A percentile compares a stretch with the other conserved stretches of the same genome.
These are phyloP conservation scores for Parapsyche elsis DNA, from an alignment of 1,140 invertebrate species.

Conservation along the genomic window DNA sequence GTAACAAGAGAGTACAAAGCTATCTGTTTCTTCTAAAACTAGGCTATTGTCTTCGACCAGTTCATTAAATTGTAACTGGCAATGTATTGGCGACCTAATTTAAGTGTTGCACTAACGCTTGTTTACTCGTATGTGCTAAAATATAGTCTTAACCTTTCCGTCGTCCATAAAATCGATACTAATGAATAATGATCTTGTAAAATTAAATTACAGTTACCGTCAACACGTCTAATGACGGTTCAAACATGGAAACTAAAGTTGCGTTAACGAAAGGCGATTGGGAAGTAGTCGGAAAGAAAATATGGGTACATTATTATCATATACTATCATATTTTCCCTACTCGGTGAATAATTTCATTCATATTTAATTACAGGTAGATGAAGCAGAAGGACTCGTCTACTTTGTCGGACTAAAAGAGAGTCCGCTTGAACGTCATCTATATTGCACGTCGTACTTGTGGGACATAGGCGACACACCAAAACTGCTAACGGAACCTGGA, in stretches of 20 bases:
- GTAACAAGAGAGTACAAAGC: too few species aligned
- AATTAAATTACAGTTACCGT: conserved; percentile 58
- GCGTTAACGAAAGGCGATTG: conserved; percentile 84
- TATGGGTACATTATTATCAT: conserved; percentile 70
- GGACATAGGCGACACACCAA: conserved; percentile 57
- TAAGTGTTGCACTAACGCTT: too few species aligned
- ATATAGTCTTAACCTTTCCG: too few species aligned
- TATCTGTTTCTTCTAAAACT: too few species aligned
- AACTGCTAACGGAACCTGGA: conserved; percentile 77
- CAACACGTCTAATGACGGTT: conserved; percentile 58
- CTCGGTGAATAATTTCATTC: conserved; percentile 13
- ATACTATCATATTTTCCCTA: not conserved
- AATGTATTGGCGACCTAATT: too few species aligned
- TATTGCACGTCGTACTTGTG: conserved; percentile 78
- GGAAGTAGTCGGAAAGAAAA: conserved; percentile 81
- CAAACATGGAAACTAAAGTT: conserved; percentile 73
- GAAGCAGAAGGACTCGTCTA: conserved; percentile 77
- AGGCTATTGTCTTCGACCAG: too few species aligned
- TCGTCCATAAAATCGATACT: too few species aligned
- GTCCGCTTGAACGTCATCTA: conserved; percentile 84
- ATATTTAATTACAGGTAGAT: conserved; percentile 75
- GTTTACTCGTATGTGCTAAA: too few species aligned
- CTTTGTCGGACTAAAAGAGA: conserved; percentile 83
- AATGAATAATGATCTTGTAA: too few species aligned
- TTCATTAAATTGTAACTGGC: too few species aligned